phyloP scores from a whole-genome alignment of 2,888 invertebrate species.

The Myopa testacea region DNA sequence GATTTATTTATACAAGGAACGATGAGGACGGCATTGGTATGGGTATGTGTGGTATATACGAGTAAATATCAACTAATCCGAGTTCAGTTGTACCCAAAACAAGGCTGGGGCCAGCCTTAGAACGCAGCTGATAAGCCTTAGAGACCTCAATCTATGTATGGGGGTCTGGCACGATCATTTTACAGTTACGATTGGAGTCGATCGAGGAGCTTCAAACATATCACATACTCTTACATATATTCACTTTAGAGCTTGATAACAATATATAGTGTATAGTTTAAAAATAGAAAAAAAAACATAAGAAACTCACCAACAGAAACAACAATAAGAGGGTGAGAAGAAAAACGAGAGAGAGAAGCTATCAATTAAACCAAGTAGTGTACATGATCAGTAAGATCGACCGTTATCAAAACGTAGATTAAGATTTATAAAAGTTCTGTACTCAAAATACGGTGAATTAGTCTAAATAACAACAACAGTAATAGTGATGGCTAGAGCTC shows the following conservation, averaged over 20 bases:
- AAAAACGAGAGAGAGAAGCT: background rate
- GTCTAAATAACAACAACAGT: background rate
- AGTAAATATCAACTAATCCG: conserved; percentile 9
- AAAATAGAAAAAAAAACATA: background rate
- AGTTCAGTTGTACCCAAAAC: conserved; percentile 27
- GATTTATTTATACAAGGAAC: background rate
- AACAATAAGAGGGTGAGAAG: background rate
- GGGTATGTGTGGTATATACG: background rate
- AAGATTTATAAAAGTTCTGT: background rate
- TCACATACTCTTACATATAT: background rate
- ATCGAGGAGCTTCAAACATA: background rate
- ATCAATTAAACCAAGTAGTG: background rate
- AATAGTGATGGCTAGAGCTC: background rate
- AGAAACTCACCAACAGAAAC: too few relatives aligned
- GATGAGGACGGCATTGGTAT: background rate
- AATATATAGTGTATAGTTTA: background rate
- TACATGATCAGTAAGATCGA: background rate
- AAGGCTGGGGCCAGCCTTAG: background rate
- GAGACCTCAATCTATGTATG: background rate
- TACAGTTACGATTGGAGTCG: background rate
- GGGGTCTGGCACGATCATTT: background rate
- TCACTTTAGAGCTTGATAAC: background rate
- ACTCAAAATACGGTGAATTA: background rate
- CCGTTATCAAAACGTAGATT: conserved; percentile 30
- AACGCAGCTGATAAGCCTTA: background rate